These are phyloP conservation scores for Branchinecta lynchi DNA, from an alignment of 1,140 invertebrate species.

Conservation along the genomic window DNA sequence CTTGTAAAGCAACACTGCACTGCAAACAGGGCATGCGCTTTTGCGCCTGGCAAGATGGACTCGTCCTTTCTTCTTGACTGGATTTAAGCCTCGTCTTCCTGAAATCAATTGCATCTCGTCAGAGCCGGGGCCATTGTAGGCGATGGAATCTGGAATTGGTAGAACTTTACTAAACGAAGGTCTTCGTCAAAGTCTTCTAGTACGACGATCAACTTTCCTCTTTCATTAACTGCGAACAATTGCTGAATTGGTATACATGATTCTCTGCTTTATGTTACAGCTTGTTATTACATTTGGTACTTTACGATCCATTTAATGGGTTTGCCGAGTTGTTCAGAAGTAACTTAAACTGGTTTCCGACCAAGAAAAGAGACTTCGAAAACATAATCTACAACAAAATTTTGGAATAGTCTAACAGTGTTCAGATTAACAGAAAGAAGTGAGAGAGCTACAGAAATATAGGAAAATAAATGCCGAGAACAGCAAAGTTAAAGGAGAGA, in stretches of 20 bases:
- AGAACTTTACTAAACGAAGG: neutral
- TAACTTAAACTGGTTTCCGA: too few relatives aligned
- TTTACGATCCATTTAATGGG: too few relatives aligned
- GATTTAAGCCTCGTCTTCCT: neutral
- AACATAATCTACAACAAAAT: too few relatives aligned
- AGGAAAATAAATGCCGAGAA: too few relatives aligned
- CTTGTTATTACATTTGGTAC: too few relatives aligned
- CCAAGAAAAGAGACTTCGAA: too few relatives aligned
- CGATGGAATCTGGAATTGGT: constrained; percentile 11
- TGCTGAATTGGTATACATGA: neutral
- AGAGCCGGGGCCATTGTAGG: neutral
- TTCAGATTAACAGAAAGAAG: too few relatives aligned
- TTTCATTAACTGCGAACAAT: neutral
- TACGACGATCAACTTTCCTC: neutral
- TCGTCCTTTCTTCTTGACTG: neutral
- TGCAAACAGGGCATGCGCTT: neutral
- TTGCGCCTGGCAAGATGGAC: neutral
- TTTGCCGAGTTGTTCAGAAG: too few relatives aligned
- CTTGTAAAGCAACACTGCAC: constrained; percentile 2
- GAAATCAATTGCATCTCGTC: constrained; percentile 3
- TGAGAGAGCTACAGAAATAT: too few relatives aligned
- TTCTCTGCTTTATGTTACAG: too few relatives aligned
- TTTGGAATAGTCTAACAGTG: too few relatives aligned
- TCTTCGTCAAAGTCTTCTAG: neutral
- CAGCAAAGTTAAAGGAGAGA: too few relatives aligned